Conservation (phyloP, 2,888 invertebrate species). For the Trachelus iudaicus region DNA sequence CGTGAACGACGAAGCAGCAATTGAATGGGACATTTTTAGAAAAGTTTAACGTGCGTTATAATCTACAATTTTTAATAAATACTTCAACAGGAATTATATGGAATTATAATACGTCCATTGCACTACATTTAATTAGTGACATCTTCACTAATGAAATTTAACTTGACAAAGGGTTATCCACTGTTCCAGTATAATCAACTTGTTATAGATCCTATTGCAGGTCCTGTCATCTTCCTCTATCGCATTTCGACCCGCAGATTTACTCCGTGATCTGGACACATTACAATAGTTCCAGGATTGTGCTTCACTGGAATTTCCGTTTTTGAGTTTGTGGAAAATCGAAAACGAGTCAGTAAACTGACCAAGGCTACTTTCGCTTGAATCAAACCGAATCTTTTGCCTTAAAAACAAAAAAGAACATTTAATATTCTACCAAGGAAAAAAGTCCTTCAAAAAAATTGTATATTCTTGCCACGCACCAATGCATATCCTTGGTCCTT, state of each 20-base stretch:
- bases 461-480: not conserved
- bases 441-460: not conserved
- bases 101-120: accelerated
- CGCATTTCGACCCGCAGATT: not conserved
- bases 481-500: not conserved
- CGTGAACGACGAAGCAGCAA: no score
- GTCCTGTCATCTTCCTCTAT: not conserved
- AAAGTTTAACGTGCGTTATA: no score
- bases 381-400: not conserved
- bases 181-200: no score
- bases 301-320: not conserved
- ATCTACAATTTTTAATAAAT: no score
- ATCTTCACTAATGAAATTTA: no score
- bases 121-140: no score
- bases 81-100: accelerated
- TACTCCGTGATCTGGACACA: not conserved
- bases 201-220: no score
- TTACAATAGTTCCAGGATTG: not conserved
- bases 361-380: not conserved
- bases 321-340: not conserved
- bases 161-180: no score
- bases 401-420: not conserved
- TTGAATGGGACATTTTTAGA: no score
- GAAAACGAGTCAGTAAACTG: not conserved
- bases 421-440: not conserved